Percentiles rank a stretch among this genome's conserved stretches.
These are phyloP conservation scores for Rhopalosiphum padi DNA, from an alignment of 1,140 invertebrate genomes.

Conservation along the genomic window DNA sequence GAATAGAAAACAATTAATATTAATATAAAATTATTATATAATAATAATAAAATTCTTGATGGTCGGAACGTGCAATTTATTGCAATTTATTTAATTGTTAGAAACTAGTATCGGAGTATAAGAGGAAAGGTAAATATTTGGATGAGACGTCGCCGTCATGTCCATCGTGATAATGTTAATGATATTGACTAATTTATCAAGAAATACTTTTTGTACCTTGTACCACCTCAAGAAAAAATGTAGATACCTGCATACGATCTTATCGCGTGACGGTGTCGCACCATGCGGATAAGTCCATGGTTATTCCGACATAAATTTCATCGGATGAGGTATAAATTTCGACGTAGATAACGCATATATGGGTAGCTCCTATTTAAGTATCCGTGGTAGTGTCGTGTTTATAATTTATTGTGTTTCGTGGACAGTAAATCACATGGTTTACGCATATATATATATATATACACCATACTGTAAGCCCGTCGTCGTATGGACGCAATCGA, in stretches of 20 bases:
- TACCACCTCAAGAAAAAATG: not conserved
- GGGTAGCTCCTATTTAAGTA: not conserved
- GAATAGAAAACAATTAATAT: not conserved
- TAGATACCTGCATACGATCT: not conserved
- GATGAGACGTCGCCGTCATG: not conserved
- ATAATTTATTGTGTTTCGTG: not conserved
- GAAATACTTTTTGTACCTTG: not conserved
- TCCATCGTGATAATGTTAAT: not conserved
- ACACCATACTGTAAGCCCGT: not conserved
- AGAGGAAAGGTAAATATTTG: not conserved
- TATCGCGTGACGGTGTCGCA: not conserved
- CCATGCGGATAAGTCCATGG: not conserved
- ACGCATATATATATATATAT: not conserved
- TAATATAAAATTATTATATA: not conserved
- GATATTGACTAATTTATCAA: not conserved
- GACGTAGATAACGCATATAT: not conserved
- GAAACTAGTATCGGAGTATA: not conserved
- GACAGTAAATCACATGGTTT: not conserved
- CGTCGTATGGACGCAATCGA: not conserved
- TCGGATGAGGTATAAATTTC: not conserved
- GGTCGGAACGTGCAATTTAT: not conserved
- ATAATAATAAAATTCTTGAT: too few species aligned
- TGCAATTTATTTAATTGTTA: not conserved
- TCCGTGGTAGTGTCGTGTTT: not conserved
- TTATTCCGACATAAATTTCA: slow-evolving; percentile 18